phyloP scores from a whole-genome alignment of 2,888 invertebrate species.

The Drepana falcataria region DNA sequence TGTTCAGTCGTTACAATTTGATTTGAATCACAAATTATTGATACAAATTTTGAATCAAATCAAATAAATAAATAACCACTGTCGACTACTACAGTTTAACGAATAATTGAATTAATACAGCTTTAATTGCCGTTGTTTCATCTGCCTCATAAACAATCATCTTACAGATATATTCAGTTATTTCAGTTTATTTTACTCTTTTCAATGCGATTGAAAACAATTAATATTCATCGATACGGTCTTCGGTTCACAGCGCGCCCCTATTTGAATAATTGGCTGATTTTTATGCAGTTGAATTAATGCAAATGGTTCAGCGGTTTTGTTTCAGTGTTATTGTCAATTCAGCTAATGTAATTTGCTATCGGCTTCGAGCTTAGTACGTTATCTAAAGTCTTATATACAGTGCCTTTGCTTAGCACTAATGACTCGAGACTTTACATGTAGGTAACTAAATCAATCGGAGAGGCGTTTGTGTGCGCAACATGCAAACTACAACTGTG shows the following conservation, averaged over 20 bases:
- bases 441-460: no score
- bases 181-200: constrained; percentile 34
- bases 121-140: constrained; percentile 17
- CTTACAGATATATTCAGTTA: constrained; percentile 36
- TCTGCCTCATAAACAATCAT: constrained; percentile 24
- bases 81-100: constrained; percentile 10
- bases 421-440: no score
- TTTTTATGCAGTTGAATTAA: constrained; percentile 77
- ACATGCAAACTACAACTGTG: no score
- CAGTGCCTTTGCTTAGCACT: no score
- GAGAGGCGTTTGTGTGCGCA: no score
- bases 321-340: constrained; percentile 47
- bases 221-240: constrained; percentile 72
- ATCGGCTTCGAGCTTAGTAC: constrained; percentile 10
- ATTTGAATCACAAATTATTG: not conserved
- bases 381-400: not conserved
- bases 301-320: constrained; percentile 67
- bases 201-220: constrained; percentile 57
- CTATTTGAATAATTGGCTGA: constrained; percentile 77
- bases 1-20: not conserved
- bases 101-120: constrained; percentile 12
- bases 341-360: constrained; percentile 31
- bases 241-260: constrained; percentile 57
- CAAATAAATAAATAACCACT: not conserved
- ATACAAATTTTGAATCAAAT: no score